phyloP scores from a whole-genome alignment of 2,797 vertebrate genomes.

The Botia kubotai region DNA sequence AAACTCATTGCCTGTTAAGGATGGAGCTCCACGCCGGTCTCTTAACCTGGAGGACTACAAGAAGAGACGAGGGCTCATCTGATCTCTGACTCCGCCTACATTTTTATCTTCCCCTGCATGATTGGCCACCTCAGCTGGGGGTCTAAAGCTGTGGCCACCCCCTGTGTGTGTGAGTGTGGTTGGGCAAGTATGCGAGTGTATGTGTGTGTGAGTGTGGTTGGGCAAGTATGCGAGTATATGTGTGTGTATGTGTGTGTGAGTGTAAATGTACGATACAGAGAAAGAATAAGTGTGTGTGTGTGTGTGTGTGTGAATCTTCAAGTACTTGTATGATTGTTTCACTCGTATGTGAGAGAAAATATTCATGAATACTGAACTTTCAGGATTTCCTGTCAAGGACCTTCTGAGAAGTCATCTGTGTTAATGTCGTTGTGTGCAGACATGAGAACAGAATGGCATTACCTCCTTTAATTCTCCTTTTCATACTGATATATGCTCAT shows the following conservation, averaged over 20 bases:
- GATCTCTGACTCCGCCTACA: constrained; percentile 76
- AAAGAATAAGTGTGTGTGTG: constrained; percentile 30
- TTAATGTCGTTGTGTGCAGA: constrained; percentile 58
- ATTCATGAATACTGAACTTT: constrained; percentile 66
- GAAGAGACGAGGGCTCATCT: constrained; percentile 98
- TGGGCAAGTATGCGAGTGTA: constrained; percentile 24
- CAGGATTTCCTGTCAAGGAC: constrained; percentile 60
- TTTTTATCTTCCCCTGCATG: constrained; percentile 36
- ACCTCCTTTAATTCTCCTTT: constrained; percentile 62
- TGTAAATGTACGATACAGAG: constrained; percentile 9
- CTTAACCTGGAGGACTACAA: constrained; percentile 99
- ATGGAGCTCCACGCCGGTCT: constrained; percentile 94
- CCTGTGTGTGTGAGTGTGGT: constrained; percentile 48
- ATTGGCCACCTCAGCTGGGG: constrained; percentile 59
- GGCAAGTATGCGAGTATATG: constrained; percentile 2
- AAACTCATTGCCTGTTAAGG: constrained; percentile 94
- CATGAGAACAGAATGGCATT: constrained; percentile 59
- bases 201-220: constrained; percentile 24
- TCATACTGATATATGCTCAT: constrained; percentile 54
- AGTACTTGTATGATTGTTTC: constrained; percentile 57
- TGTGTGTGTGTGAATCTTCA: constrained; percentile 1
- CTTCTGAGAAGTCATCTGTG: constrained; percentile 64
- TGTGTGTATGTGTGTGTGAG: constrained; percentile 25
- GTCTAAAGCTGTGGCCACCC: constrained; percentile 47
- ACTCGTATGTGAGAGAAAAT: constrained; percentile 73